Percentiles rank a stretch among this genome's conserved stretches.
Conservation (phyloP, 2,797 vertebrate species). For the Enteromius radiatus region DNA sequence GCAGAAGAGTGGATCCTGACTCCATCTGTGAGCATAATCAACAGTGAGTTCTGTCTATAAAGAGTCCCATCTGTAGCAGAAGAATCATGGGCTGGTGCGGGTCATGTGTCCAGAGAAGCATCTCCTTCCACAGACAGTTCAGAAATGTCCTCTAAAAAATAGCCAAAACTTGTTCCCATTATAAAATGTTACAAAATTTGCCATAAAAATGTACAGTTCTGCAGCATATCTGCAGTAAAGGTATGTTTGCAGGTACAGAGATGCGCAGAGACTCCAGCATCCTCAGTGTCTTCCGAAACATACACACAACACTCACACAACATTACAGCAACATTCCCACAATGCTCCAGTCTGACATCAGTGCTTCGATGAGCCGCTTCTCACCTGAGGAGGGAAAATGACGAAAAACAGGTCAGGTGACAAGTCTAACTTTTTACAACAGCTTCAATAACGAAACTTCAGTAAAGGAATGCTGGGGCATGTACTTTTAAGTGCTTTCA, state of each 20-base stretch:
- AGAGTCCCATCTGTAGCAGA: neutral
- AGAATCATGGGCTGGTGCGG: conserved; percentile 61
- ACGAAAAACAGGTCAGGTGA: neutral
- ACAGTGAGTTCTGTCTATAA: conserved; percentile 57
- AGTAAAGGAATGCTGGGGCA: neutral
- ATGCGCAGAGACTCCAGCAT: conserved; percentile 84
- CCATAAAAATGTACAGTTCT: conserved; percentile 82
- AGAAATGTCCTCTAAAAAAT: conserved; percentile 57
- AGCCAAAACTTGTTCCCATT: conserved; percentile 73
- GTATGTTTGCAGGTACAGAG: conserved; percentile 82
- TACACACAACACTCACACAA: conserved; percentile 63
- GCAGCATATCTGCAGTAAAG: conserved; percentile 64
- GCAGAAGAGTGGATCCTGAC: conserved; percentile 60
- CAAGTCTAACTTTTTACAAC: neutral
- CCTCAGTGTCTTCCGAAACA: conserved; percentile 67
- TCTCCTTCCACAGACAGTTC: conserved; percentile 65
- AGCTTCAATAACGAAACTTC: neutral
- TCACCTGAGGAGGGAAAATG: conserved; percentile 63
- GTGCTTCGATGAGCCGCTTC: conserved; percentile 25
- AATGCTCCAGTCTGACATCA: conserved; percentile 48
- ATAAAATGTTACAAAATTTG: conserved; percentile 88
- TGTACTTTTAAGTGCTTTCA: no score
- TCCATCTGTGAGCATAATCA: conserved; percentile 1
- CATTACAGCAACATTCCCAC: conserved; percentile 40
- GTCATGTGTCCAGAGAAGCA: conserved; percentile 63